phyloP scores from a whole-genome alignment of 2,113 vertebrate species.

The Ciconia boyciana region DNA sequence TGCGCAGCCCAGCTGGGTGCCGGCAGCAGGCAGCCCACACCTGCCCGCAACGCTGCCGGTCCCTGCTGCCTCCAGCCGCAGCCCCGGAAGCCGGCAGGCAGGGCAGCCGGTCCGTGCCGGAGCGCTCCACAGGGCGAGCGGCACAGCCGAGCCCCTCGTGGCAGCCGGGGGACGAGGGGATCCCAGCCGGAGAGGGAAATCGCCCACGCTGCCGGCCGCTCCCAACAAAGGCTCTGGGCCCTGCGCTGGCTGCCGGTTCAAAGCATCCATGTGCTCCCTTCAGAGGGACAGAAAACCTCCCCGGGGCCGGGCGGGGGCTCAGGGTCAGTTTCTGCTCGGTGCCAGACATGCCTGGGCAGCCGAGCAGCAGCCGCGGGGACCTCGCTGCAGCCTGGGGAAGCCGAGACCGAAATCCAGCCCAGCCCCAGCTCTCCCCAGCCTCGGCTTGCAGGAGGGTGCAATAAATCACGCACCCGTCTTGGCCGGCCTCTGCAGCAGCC shows the following conservation, averaged over 20 bases:
- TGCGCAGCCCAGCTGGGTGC: neutral
- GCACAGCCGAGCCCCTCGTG: neutral
- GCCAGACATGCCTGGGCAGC: neutral
- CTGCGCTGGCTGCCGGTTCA: neutral
- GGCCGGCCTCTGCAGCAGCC: slow-evolving; percentile 25
- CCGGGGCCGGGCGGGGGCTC: rapidly evolving
- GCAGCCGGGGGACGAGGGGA: neutral
- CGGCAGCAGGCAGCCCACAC: neutral
- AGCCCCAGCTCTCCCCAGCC: neutral
- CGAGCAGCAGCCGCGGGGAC: neutral
- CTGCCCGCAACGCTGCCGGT: neutral
- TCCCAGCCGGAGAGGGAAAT: neutral
- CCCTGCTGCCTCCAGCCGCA: neutral
- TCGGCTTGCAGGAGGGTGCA: neutral
- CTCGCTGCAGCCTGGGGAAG: neutral
- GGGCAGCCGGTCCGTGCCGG: neutral
- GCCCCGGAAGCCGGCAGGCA: neutral
- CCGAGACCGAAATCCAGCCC: rapidly evolving
- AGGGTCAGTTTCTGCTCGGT: neutral
- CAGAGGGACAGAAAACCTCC: neutral
- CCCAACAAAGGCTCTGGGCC: neutral
- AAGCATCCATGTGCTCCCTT: neutral
- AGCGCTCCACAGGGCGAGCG: neutral
- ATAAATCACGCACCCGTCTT: neutral
- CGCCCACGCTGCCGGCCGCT: rapidly evolving